Percentiles rank a stretch among this genome's conserved stretches.
phyloP scores from a whole-genome alignment of 2,113 vertebrate species.

The Puma concolor region DNA sequence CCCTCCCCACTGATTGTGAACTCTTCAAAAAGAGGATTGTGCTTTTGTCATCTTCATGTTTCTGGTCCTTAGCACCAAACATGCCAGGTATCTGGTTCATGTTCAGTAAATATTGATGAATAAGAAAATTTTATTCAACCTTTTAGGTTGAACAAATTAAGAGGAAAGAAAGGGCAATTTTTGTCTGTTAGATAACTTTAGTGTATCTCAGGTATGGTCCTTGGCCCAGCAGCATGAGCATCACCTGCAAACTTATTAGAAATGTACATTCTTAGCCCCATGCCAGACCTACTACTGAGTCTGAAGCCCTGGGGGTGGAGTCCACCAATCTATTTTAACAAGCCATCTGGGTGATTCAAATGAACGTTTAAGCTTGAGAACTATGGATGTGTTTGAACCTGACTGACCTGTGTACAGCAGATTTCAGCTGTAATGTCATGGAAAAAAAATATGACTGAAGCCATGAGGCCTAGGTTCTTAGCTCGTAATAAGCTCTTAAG shows the following conservation, averaged over 20 bases:
- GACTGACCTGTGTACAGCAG: neutral
- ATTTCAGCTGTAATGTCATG: neutral
- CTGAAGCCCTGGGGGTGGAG: neutral
- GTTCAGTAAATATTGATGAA: neutral
- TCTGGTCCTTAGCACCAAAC: neutral
- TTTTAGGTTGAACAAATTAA: neutral
- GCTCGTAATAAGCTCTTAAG: neutral
- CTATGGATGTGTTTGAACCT: neutral
- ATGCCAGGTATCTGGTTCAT: neutral
- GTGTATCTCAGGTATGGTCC: neutral
- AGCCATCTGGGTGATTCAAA: neutral
- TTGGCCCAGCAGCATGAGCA: neutral
- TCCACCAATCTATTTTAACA: neutral
- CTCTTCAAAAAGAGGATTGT: neutral
- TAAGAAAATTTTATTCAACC: neutral
- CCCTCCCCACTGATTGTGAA: neutral
- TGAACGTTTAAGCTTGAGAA: neutral
- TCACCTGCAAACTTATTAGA: neutral
- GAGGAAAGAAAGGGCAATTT: neutral
- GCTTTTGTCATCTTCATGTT: neutral
- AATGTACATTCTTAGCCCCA: neutral
- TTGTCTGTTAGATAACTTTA: neutral
- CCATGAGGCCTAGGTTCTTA: neutral
- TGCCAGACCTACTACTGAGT: neutral
- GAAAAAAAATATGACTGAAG: neutral